Conservation (phyloP, 2,797 vertebrate genomes). For the Sebastes jordani region DNA sequence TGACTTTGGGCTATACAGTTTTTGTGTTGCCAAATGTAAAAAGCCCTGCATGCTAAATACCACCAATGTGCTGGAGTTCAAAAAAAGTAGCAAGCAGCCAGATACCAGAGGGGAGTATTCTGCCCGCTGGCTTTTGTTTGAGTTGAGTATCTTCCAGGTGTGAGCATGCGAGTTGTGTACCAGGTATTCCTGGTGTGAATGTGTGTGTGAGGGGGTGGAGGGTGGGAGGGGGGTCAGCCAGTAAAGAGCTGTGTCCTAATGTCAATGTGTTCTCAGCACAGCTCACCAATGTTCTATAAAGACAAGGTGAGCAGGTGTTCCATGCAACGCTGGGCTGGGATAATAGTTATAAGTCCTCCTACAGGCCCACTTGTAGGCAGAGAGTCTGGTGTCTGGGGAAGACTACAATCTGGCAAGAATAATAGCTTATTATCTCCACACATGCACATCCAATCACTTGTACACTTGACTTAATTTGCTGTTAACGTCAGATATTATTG, state of each 20-base stretch:
- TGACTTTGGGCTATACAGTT: too few species aligned
- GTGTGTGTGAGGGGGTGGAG: too few species aligned
- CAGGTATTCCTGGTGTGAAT: too few species aligned
- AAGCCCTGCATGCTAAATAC: too few species aligned
- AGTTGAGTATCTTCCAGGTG: too few species aligned
- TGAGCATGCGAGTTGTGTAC: too few species aligned
- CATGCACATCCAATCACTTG: conserved; percentile 9
- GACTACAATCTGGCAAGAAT: neutral
- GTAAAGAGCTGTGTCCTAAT: conserved; percentile 20
- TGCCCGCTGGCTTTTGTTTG: too few species aligned
- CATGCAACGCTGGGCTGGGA: neutral
- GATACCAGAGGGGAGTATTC: too few species aligned
- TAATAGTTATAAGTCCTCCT: neutral
- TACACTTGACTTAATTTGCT: neutral
- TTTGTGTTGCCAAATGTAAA: too few species aligned
- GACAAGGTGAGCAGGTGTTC: conserved; percentile 34
- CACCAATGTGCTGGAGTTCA: too few species aligned
- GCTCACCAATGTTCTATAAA: conserved; percentile 4
- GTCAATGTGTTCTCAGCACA: neutral
- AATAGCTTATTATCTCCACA: neutral
- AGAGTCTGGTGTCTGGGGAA: neutral
- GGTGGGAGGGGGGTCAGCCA: too few species aligned
- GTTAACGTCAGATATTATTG: neutral
- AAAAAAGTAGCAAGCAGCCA: too few species aligned
- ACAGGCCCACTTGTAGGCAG: neutral